A percentile compares a stretch with the other conserved stretches of the same genome.
Conservation (phyloP, 2,797 vertebrate genomes). For the Nannoperca obscura region DNA sequence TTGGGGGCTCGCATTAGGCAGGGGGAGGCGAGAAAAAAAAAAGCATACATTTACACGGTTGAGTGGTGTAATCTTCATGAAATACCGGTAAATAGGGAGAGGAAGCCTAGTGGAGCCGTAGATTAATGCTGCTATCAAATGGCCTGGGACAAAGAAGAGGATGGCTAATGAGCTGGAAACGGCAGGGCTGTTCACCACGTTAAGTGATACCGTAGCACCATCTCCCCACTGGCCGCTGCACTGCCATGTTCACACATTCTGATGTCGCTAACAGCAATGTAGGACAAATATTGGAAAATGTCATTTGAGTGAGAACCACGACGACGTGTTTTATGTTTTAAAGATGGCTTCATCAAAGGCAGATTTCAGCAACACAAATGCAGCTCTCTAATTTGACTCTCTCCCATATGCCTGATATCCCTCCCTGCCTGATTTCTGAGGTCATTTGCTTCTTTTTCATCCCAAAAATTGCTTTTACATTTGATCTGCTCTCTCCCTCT, state of each 20-base stretch:
- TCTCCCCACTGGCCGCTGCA: conserved; percentile 75
- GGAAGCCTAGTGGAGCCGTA: conserved; percentile 80
- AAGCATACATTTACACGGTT: conserved; percentile 81
- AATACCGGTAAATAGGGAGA: conserved; percentile 83
- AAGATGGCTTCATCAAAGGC: conserved; percentile 64
- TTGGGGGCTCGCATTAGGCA: conserved; percentile 70
- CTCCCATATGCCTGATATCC: conserved; percentile 34
- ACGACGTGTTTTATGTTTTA: conserved; percentile 61
- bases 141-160: conserved; percentile 85
- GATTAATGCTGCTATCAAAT: conserved; percentile 87
- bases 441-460: conserved; percentile 69
- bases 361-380: conserved; percentile 44
- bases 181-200: conserved; percentile 79
- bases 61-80: conserved; percentile 86
- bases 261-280: conserved; percentile 72
- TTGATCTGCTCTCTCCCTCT: conserved; percentile 45
- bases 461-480: conserved; percentile 60
- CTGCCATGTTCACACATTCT: conserved; percentile 77
- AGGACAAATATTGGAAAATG: conserved; percentile 79
- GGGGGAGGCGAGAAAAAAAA: conserved; percentile 55
- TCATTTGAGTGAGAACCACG: conserved; percentile 57
- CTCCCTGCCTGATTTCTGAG: conserved; percentile 50
- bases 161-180: conserved; percentile 86
- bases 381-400: conserved; percentile 53
- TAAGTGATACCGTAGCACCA: conserved; percentile 79